phyloP scores from a whole-genome alignment of 2,888 invertebrate genomes.

The Pegoplata infirma region DNA sequence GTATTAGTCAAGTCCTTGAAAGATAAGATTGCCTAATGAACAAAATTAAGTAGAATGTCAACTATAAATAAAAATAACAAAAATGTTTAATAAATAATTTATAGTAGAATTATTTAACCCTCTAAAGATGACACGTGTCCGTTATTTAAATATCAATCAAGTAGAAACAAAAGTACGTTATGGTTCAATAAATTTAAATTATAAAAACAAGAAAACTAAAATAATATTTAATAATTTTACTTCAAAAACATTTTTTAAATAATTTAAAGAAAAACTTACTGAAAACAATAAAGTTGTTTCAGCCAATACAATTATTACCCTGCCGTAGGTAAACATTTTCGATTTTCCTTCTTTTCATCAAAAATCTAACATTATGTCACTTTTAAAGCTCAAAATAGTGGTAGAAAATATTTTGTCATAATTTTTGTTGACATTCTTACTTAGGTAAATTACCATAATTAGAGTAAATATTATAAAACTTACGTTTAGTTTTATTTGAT shows the following conservation, averaged over 20 bases:
- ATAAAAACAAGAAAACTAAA: background rate
- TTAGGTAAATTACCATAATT: constrained; percentile 31
- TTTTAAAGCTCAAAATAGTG: background rate
- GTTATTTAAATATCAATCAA: constrained; percentile 32
- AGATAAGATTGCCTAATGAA: background rate
- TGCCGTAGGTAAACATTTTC: background rate
- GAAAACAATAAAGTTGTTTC: background rate
- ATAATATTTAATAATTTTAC: background rate
- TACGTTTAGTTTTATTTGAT: constrained; percentile 41
- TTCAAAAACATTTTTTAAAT: too few species aligned
- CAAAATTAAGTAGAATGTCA: constrained; percentile 10
- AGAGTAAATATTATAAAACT: constrained; percentile 40
- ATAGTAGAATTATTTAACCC: constrained; percentile 45
- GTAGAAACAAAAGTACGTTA: constrained; percentile 5
- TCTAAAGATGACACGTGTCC: constrained; percentile 42
- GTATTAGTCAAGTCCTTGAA: background rate
- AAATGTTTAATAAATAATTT: constrained; percentile 49
- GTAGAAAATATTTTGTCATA: background rate
- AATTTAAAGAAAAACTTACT: background rate
- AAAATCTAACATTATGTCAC: background rate
- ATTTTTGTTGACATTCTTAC: constrained; percentile 9
- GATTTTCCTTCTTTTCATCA: background rate
- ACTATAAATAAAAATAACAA: constrained; percentile 13
- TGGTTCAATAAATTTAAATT: constrained; percentile 43
- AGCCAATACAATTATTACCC: background rate